Conservation (phyloP, 2,888 invertebrate species). For the Melanchra persicariae region DNA sequence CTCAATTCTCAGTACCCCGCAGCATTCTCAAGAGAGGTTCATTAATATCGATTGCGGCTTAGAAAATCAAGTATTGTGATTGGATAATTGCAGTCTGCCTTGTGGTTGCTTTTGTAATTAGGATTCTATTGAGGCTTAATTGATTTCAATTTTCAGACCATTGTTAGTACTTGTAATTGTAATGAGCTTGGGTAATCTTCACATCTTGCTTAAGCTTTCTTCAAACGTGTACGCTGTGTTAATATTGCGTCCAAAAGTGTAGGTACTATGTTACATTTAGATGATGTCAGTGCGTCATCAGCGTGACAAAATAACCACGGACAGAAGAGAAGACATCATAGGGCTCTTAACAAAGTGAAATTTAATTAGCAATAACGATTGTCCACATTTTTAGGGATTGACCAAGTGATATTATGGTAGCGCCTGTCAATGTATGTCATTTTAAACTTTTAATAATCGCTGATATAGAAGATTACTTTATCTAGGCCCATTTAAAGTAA, state of each 20-base stretch:
- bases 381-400: too few relatives aligned
- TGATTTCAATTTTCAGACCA: background rate
- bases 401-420: too few relatives aligned
- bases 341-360: too few relatives aligned
- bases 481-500: too few relatives aligned
- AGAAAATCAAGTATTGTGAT: slow-evolving; percentile 37
- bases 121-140: slow-evolving; percentile 14
- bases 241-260: background rate
- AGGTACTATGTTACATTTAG: too few relatives aligned
- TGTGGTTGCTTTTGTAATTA: slow-evolving; percentile 6
- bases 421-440: too few relatives aligned
- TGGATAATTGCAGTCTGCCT: slow-evolving; percentile 7
- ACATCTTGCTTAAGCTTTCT: background rate
- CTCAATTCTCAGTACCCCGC: background rate
- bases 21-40: slow-evolving; percentile 13
- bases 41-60: slow-evolving; percentile 13
- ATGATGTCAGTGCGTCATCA: too few relatives aligned
- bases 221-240: background rate
- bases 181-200: background rate
- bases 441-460: background rate
- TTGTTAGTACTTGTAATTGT: background rate
- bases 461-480: background rate
- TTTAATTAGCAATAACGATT: too few relatives aligned
- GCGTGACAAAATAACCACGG: too few relatives aligned
- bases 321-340: too few relatives aligned